Conservation (phyloP, 2,888 invertebrate genomes). For the Itoplectis maculator region DNA sequence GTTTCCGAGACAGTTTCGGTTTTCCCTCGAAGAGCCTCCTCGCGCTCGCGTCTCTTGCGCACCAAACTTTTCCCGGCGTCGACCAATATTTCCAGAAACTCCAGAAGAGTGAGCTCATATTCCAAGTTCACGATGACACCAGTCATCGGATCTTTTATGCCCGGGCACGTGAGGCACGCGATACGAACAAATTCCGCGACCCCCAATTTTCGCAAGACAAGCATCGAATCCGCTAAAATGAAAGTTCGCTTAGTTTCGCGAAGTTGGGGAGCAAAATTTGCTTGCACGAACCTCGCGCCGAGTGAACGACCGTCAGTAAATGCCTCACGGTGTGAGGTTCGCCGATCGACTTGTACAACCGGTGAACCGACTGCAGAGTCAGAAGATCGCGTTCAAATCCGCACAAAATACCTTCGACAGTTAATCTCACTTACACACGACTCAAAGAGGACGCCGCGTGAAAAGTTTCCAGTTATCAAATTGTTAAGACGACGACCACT, state of each 20-base stretch:
- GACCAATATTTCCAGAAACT: slow-evolving; percentile 87
- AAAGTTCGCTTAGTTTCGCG: not conserved
- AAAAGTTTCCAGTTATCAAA: not conserved
- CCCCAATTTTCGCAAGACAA: slow-evolving; percentile 78
- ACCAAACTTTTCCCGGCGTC: slow-evolving; percentile 68
- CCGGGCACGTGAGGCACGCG: slow-evolving; percentile 85
- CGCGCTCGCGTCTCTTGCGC: slow-evolving; percentile 30
- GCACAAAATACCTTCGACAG: slow-evolving; percentile 62
- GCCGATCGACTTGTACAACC: slow-evolving; percentile 84
- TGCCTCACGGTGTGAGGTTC: slow-evolving; percentile 85
- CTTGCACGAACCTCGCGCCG: slow-evolving; percentile 41
- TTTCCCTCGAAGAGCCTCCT: slow-evolving; percentile 1
- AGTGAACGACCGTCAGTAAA: slow-evolving; percentile 82
- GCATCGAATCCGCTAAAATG: slow-evolving; percentile 73
- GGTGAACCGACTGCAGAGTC: slow-evolving; percentile 85
- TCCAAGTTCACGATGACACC: slow-evolving; percentile 85
- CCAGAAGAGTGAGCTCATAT: slow-evolving; percentile 86
- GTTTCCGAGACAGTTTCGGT: slow-evolving; percentile 26
- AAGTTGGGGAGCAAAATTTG: too few species aligned
- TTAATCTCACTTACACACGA: not conserved
- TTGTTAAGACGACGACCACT: not conserved
- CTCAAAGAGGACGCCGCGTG: not conserved
- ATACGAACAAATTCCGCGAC: slow-evolving; percentile 77
- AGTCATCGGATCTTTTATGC: slow-evolving; percentile 78
- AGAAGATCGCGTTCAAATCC: slow-evolving; percentile 78